Evolutionary conservation across 2,797 vertebrate genomes (phyloP), one percentile per base, ranked within the genome.

Genomic region (Zalophus californianus): DNA sequence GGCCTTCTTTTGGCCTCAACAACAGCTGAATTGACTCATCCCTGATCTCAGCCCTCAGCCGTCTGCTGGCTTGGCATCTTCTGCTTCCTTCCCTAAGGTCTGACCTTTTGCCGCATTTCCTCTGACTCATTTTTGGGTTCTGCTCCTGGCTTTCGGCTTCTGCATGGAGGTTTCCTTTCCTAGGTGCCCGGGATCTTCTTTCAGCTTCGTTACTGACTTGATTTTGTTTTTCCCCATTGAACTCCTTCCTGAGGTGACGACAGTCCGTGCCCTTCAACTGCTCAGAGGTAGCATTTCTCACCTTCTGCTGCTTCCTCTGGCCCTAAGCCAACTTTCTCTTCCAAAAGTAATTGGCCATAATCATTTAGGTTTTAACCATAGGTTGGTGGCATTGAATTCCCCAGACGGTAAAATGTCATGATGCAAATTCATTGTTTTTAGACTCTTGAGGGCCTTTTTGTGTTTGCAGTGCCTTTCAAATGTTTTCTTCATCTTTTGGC

Each of bases 21-120:
- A 73, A 14, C n/a, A 83, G 72, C 52, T 56, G 38, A 72, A 23
- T 64, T n/a, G 52, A 91, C 86, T 91, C 77, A 77, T 73, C 54
- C 50, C 64, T 89, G 89, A 73, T 77, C 95, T 68, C 79, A 75
- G 52, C 56, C 41, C 68, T 83, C 60, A 44, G 77, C 97, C 90
- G 94, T 96, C 98, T 98, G 97, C 96, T 90, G 84, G 23, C 32
- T 92, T 97, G 97, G 97, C 97, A 95, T n/a, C 80, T 73, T 58
- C 86, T 5, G 4, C 72, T 96, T 96, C 94, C 97, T 87, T 94
- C 60, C 73, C 68, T 18, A 27, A 87, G 92, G 58, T 82, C 83
- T 97, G 97, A 97, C 95, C 96, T 97, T 97, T 97, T 80, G 48
- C 23, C 0, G 4, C 54, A 16, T 97, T 97, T 98, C 96, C 97